Evolutionary conservation across 2,888 invertebrate genomes (phyloP).

Genomic region (Ophonus ardosiacus): DNA sequence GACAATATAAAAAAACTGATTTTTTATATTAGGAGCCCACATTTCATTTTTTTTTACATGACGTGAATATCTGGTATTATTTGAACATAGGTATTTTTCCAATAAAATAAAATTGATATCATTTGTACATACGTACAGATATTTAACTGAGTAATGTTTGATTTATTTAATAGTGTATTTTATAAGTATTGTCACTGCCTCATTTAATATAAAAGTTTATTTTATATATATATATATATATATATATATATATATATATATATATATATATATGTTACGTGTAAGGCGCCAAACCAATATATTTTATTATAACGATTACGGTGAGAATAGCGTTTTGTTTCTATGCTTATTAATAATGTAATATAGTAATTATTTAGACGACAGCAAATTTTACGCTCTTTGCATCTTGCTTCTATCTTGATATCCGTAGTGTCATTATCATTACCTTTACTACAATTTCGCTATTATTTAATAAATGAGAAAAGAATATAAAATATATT

Average conservation of each 20-base stretch:
- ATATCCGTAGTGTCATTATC: constrained; percentile 30
- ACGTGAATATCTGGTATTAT: no score
- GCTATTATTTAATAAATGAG: constrained; percentile 43
- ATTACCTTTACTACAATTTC: constrained; percentile 39
- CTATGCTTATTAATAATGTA: constrained; percentile 53
- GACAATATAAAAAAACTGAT: no score
- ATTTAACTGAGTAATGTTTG: constrained; percentile 19
- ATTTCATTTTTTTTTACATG: no score
- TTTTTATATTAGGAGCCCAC: no score
- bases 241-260: constrained; percentile 52
- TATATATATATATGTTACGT: constrained; percentile 50
- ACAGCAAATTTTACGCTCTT: constrained; percentile 23
- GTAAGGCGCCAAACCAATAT: constrained; percentile 59
- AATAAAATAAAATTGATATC: constrained; percentile 54
- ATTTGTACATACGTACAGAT: constrained; percentile 27
- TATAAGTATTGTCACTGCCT: constrained; percentile 62
- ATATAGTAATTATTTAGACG: constrained; percentile 4
- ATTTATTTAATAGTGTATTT: constrained; percentile 6
- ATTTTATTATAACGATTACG: constrained; percentile 59
- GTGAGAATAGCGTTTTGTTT: constrained; percentile 55
- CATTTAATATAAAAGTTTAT: constrained; percentile 51
- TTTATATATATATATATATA: constrained; percentile 56
- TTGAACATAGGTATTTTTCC: not conserved
- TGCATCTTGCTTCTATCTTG: constrained; percentile 30
- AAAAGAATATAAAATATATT: constrained; percentile 60